phyloP scores from a whole-genome alignment of 1,140 invertebrate genomes.

The Portunus trituberculatus region DNA sequence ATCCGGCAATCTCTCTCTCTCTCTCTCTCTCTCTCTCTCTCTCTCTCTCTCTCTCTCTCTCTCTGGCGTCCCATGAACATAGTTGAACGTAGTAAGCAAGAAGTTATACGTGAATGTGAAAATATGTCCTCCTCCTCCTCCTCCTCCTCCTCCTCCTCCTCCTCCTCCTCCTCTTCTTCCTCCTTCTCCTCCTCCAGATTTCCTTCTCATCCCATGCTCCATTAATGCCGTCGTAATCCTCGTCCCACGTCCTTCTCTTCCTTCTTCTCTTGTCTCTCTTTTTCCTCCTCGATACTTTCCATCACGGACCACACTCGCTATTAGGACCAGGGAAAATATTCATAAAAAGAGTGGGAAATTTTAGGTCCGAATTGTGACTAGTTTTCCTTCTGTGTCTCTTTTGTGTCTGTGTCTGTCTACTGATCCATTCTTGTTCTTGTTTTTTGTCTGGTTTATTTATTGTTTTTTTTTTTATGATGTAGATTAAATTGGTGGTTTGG shows the following conservation, averaged over 20 bases:
- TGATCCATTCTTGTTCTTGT: neutral
- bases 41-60: constrained; percentile 53
- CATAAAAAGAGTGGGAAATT: no score
- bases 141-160: no score
- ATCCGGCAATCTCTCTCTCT: neutral
- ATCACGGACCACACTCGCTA: no score
- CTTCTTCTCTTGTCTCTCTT: neutral
- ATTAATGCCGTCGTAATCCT: neutral
- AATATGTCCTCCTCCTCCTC: no score
- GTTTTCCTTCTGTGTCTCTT: no score
- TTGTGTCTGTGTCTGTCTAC: no score
- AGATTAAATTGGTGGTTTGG: neutral
- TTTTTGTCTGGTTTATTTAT: neutral
- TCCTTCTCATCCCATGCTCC: neutral
- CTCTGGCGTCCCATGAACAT: neutral
- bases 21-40: constrained; percentile 44
- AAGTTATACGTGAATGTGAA: no score
- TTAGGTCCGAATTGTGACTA: no score
- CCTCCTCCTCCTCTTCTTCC: neutral
- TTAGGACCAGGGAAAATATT: no score
- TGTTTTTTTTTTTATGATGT: neutral
- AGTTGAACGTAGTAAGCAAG: no score
- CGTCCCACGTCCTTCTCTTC: neutral
- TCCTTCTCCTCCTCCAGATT: neutral
- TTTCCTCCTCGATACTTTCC: neutral